Evolutionary conservation across 2,797 vertebrate species (phyloP).

Genomic region (Hydrophis major): DNA sequence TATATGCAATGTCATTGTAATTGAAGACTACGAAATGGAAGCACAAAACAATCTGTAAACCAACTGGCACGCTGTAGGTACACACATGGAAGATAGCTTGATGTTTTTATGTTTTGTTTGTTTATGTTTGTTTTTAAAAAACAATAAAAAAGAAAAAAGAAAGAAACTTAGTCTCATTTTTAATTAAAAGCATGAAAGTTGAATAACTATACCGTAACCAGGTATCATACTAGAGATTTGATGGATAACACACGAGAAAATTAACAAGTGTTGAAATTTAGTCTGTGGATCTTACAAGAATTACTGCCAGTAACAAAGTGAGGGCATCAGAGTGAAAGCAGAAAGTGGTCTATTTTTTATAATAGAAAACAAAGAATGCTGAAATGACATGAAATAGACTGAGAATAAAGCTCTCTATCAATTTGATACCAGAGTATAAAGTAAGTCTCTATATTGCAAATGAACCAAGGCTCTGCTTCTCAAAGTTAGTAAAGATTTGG

Average conservation of each 20-base stretch:
- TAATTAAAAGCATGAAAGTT: neutral
- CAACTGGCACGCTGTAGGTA: too few species aligned
- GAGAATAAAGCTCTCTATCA: neutral
- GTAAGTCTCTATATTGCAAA: neutral
- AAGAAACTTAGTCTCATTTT: neutral
- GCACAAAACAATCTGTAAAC: too few species aligned
- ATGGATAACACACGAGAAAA: neutral
- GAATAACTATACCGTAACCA: neutral
- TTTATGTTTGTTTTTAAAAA: too few species aligned
- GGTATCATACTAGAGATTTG: neutral
- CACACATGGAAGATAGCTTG: too few species aligned
- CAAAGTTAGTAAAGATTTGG: neutral
- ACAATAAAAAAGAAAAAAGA: too few species aligned
- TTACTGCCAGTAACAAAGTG: neutral
- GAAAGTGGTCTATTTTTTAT: neutral
- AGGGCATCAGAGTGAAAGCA: neutral
- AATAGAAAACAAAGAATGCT: neutral
- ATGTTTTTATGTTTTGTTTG: too few species aligned
- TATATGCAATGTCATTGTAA: too few species aligned
- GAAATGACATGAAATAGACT: neutral
- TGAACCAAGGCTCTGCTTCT: neutral
- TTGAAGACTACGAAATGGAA: too few species aligned
- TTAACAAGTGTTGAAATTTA: neutral
- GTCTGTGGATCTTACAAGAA: neutral
- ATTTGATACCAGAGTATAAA: neutral